These are phyloP conservation scores for Salvelinus sp. DNA, from an alignment of 2,113 vertebrate species.

Conservation along the genomic window DNA sequence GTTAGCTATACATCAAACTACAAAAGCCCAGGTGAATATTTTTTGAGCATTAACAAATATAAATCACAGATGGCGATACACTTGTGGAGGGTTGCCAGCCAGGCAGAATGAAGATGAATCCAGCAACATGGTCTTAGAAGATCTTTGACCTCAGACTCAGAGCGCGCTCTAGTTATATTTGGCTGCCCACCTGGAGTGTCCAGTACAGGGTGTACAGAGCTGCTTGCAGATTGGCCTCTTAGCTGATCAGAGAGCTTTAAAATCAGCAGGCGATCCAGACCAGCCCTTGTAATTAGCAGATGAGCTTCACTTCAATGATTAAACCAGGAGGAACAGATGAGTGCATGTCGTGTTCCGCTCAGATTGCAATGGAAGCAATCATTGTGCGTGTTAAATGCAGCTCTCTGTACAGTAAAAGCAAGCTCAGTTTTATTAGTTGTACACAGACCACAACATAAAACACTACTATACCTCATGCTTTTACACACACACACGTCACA, in stretches of 20 bases:
- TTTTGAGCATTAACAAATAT: not conserved
- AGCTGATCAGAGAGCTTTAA: slow-evolving; percentile 14
- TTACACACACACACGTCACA: not conserved
- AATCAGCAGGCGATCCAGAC: slow-evolving; percentile 27
- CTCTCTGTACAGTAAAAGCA: not conserved
- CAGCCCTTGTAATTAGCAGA: slow-evolving; percentile 51
- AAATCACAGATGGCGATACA: no score
- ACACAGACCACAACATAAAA: slow-evolving; percentile 1
- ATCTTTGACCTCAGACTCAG: not conserved
- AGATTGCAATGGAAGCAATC: not conserved
- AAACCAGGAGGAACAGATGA: slow-evolving; percentile 35
- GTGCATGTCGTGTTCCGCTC: not conserved
- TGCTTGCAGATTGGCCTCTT: not conserved
- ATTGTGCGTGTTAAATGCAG: not conserved
- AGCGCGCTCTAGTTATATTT: not conserved
- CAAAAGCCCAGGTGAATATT: not conserved
- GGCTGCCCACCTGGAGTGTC: not conserved
- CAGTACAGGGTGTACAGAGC: not conserved
- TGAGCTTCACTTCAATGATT: slow-evolving; percentile 24
- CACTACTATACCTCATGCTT: not conserved
- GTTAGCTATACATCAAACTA: not conserved
- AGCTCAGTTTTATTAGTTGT: not conserved
- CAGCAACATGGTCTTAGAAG: not conserved
- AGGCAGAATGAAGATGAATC: not conserved
- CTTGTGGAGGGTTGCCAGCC: not conserved